These are phyloP conservation scores for Albula goreensis DNA, from an alignment of 2,113 vertebrate species.

Conservation along the genomic window DNA sequence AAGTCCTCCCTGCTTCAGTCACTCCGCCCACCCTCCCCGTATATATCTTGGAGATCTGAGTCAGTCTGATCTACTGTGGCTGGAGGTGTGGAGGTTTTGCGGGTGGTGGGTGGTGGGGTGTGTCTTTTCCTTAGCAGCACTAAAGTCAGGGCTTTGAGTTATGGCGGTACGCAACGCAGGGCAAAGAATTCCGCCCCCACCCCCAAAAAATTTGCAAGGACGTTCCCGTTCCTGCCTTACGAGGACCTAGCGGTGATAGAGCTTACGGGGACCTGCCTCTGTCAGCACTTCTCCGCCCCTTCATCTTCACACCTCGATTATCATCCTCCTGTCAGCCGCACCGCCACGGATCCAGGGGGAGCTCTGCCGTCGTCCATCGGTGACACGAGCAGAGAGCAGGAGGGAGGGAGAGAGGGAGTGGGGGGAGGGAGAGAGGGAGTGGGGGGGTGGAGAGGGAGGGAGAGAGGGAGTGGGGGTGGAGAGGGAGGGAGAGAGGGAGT, in stretches of 20 bases:
- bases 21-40: too few relatives aligned
- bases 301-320: conserved; percentile 10
- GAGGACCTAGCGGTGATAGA: neutral
- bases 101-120: too few relatives aligned
- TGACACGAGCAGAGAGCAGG: conserved; percentile 31
- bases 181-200: neutral
- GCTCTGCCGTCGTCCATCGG: too few relatives aligned
- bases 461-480: neutral
- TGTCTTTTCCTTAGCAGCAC: neutral
- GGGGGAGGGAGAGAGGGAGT: neutral
- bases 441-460: neutral
- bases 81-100: neutral
- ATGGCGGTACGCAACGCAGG: neutral
- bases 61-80: neutral
- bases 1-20: neutral
- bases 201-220: neutral
- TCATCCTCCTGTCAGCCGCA: conserved; percentile 32
- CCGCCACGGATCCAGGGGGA: conserved; percentile 27
- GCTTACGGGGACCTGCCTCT: conserved; percentile 31
- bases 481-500: neutral
- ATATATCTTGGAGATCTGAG: too few relatives aligned
- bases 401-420: neutral
- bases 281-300: neutral
- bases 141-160: neutral
- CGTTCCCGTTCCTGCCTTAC: neutral